Evolutionary conservation across 2,113 vertebrate species (phyloP).

Genomic region (Triplophysa tibetana): DNA sequence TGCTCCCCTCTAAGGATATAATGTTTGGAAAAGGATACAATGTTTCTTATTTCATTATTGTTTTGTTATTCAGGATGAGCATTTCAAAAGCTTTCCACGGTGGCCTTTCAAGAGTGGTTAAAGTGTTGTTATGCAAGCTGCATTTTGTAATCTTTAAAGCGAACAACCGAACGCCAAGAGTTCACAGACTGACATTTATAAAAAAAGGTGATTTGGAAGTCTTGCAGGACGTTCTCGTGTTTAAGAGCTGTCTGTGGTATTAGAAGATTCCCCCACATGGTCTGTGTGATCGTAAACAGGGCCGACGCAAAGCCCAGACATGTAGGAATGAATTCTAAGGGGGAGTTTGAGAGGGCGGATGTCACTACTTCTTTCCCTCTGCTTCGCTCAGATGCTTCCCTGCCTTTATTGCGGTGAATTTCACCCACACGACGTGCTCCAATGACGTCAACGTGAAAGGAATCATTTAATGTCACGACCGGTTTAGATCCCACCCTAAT

Average conservation of each 20-base stretch:
- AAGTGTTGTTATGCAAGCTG: not conserved
- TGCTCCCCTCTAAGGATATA: constrained; percentile 70
- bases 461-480: constrained; percentile 63
- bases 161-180: constrained; percentile 47
- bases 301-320: constrained; percentile 67
- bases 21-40: constrained; percentile 80
- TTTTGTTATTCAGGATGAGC: constrained; percentile 15
- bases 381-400: constrained; percentile 51
- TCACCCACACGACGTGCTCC: constrained; percentile 66
- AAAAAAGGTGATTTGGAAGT: constrained; percentile 33
- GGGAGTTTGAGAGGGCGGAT: constrained; percentile 66
- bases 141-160: not conserved
- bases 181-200: constrained; percentile 31
- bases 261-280: constrained; percentile 24
- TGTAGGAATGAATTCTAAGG: constrained; percentile 69
- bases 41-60: constrained; percentile 66
- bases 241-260: constrained; percentile 15
- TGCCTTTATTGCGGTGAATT: constrained; percentile 66
- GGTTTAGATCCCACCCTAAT: constrained; percentile 64
- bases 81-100: constrained; percentile 8
- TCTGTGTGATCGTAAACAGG: constrained; percentile 50
- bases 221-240: constrained; percentile 43
- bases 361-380: constrained; percentile 50
- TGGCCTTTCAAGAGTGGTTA: not conserved
- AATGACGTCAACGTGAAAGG: constrained; percentile 62